Base-by-base conservation (phyloP, 2,113 vertebrate species). In the Pollachius pollachius region DNA sequence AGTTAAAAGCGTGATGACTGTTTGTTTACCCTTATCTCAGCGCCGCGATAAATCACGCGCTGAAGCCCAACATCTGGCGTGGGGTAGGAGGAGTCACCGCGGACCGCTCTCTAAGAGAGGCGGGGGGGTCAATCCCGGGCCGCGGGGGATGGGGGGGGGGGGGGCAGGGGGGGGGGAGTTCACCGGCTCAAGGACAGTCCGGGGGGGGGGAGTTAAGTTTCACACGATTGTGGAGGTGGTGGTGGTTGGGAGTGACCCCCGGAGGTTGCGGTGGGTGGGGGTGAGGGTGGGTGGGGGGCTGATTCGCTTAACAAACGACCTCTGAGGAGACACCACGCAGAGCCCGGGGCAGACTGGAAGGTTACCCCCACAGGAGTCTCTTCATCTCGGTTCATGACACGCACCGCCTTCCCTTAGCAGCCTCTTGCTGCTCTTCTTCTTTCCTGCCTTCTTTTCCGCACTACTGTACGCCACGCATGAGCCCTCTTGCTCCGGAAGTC, bases 1-100 rank as follows among this genome's bases (percentile, higher is more conserved):
- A 73, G 77, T 89, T 88, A 85, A 88, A 87, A 89, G 84, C 80
- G 75, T 79, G 84, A 87, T 89, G 86, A 90, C 85, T 85, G 82
- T 91, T 90, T 90, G 85, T 91, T 89, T 91, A 86, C 84, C 77
- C 76, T 87, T 80, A 88, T 86, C 80, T 80, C 85, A 81, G 85
- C 76, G 21, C 37, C 56, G 58, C 61, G 69, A 89, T 91, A 84
- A 87, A 89, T 90, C 89, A 88, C 75, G 58, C 69, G 68, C 15
- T 66, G 84, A 77, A 75, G 7, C 3, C 70, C 56, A 89, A 89
- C 91, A 91, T 88, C 91, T 92, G 89, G 85, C 12, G 30, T 30
- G 78, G 83, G 76, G 75, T 63, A 23, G 23, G 27, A 67, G 66
- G 67, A 79, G 41, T 48, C 41, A 48, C 41, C 41, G 41, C 41